Evolutionary conservation across 2,888 invertebrate species (phyloP).

Genomic region (Macrophya annulata): DNA sequence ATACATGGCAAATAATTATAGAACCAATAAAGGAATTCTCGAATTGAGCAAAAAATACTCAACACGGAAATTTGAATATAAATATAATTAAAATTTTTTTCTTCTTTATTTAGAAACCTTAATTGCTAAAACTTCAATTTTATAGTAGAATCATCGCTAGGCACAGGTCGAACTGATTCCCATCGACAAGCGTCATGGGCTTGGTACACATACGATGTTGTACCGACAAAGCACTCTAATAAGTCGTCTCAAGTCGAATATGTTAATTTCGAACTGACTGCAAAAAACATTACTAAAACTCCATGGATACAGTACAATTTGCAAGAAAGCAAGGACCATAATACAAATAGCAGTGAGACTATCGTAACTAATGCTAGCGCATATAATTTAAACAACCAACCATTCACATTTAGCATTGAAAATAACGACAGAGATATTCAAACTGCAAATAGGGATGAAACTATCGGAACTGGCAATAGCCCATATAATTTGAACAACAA

Average conservation of each 20-base stretch:
- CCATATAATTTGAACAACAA: neutral
- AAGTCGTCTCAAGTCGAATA: neutral
- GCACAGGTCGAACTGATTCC: neutral
- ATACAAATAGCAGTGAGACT: neutral
- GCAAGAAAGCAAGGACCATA: neutral
- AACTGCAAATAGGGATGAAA: neutral
- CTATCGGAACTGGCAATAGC: neutral
- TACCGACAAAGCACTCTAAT: neutral
- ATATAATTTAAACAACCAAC: neutral
- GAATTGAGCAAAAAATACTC: neutral
- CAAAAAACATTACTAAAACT: neutral
- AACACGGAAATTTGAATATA: neutral
- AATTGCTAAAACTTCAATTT: neutral
- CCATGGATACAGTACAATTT: neutral
- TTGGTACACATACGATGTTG: conserved; percentile 3
- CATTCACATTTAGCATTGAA: neutral
- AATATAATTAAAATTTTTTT: neutral
- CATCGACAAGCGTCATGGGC: neutral
- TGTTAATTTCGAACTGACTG: neutral
- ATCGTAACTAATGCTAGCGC: neutral
- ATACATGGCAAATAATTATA: neutral
- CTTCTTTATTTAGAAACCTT: neutral
- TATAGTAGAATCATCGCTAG: neutral
- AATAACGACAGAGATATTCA: no score
- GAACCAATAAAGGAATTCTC: neutral